Conservation (phyloP, 2,888 invertebrate genomes). For the Malachius bipustulatus region DNA sequence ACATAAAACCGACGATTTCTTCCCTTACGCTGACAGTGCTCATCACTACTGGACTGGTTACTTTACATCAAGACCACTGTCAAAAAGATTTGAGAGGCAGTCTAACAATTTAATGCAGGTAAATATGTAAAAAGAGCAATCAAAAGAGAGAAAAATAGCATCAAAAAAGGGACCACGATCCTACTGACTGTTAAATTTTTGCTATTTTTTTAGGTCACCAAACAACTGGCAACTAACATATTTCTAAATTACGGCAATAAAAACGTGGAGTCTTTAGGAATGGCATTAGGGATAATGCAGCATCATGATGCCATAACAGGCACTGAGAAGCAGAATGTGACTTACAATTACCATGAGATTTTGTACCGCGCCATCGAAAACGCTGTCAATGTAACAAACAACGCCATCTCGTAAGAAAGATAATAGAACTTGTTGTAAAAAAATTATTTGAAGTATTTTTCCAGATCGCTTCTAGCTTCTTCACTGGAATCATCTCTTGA, state of each 20-base stretch:
- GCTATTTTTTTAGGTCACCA: slow-evolving; percentile 43
- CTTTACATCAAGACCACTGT: slow-evolving; percentile 46
- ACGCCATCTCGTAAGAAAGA: slow-evolving; percentile 12
- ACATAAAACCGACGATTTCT: slow-evolving; percentile 46
- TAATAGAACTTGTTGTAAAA: too few relatives aligned
- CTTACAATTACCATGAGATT: slow-evolving; percentile 71
- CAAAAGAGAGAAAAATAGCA: not conserved
- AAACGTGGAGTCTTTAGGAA: slow-evolving; percentile 45
- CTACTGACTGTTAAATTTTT: slow-evolving; percentile 6
- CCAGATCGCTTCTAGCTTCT: not conserved
- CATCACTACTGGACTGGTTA: slow-evolving; percentile 66
- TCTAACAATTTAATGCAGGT: slow-evolving; percentile 46
- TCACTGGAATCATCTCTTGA: not conserved
- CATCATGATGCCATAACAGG: slow-evolving; percentile 87
- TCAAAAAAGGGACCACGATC: slow-evolving; percentile 3
- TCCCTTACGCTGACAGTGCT: slow-evolving; percentile 53
- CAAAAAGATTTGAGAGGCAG: slow-evolving; percentile 41
- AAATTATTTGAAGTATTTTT: too few relatives aligned
- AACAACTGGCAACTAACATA: slow-evolving; percentile 52
- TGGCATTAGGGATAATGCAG: slow-evolving; percentile 72
- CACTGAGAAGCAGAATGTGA: slow-evolving; percentile 73
- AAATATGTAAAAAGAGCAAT: slow-evolving; percentile 9
- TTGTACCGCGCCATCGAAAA: slow-evolving; percentile 53
- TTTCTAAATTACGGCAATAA: slow-evolving; percentile 38
- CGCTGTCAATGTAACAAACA: slow-evolving; percentile 28